Evolutionary conservation across 37 sponge, comb jelly and placozoan genomes (phyloP).

Genomic region (Spongia lamella): DNA sequence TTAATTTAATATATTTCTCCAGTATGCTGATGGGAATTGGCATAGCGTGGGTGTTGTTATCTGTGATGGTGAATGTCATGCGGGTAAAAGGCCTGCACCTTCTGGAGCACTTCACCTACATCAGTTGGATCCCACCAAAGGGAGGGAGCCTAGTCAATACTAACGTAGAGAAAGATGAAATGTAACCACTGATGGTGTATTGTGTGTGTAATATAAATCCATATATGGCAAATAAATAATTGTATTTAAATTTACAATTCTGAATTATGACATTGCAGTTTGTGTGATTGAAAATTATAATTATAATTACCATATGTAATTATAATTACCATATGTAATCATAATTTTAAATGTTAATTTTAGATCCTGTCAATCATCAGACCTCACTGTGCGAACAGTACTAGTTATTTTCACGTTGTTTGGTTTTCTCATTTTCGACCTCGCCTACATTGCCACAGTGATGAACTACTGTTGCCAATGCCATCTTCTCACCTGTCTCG

Average conservation of each 20-base stretch:
- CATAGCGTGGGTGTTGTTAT: constrained; percentile 53
- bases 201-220: too few relatives aligned
- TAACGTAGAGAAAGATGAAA: too few relatives aligned
- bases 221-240: too few relatives aligned
- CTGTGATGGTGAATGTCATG: constrained; percentile 28
- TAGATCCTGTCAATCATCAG: not conserved
- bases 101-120: too few relatives aligned
- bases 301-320: not conserved
- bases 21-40: constrained; percentile 46
- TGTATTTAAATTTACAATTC: too few relatives aligned
- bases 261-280: too few relatives aligned
- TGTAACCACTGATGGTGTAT: too few relatives aligned
- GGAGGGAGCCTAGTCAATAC: too few relatives aligned
- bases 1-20: not conserved
- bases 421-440: constrained; percentile 70
- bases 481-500: constrained; percentile 58
- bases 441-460: constrained; percentile 74
- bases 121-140: too few relatives aligned
- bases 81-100: constrained; percentile 52
- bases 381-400: not conserved
- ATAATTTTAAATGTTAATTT: not conserved
- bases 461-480: constrained; percentile 61
- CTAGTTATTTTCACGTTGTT: constrained; percentile 24
- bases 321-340: not conserved
- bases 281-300: too few relatives aligned